phyloP scores from a whole-genome alignment of 2,113 vertebrate species.

The Oreochromis niloticus region DNA sequence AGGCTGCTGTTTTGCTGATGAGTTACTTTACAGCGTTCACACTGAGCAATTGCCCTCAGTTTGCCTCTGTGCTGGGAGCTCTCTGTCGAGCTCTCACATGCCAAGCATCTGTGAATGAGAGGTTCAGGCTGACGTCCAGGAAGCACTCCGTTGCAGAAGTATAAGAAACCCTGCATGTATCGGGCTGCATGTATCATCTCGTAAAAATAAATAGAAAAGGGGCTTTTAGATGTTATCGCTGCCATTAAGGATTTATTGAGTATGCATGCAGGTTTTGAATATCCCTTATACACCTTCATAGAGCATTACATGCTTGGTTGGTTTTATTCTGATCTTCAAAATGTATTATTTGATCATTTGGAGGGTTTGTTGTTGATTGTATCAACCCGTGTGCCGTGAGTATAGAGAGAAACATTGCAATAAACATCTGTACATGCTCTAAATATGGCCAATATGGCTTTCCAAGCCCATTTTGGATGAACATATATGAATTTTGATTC shows the following conservation, averaged over 20 bases:
- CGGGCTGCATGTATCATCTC: not conserved
- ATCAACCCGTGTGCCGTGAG: not conserved
- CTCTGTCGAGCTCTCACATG: conserved; percentile 28
- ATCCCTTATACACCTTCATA: not conserved
- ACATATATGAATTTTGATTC: not conserved
- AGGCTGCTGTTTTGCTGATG: conserved; percentile 62
- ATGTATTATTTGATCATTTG: not conserved
- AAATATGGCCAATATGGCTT: not conserved
- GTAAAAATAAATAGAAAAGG: conserved; percentile 9
- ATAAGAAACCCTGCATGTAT: not conserved
- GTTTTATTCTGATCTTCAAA: not conserved
- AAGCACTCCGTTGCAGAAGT: not conserved
- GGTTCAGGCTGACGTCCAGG: conserved; percentile 32
- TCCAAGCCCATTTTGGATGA: not conserved
- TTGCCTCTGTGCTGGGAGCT: conserved; percentile 44
- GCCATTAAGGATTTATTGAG: not conserved
- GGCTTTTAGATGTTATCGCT: conserved; percentile 9
- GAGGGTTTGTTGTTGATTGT: not conserved
- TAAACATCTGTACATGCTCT: not conserved
- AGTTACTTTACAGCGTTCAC: conserved; percentile 53
- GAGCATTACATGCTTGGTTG: not conserved
- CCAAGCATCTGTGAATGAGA: conserved; percentile 49
- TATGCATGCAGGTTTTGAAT: not conserved
- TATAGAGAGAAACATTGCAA: not conserved
- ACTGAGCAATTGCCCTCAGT: conserved; percentile 55